Percentiles rank a stretch among this genome's conserved stretches.
Conservation (phyloP, 2,888 invertebrate species). For the Eristalis intricaria region DNA sequence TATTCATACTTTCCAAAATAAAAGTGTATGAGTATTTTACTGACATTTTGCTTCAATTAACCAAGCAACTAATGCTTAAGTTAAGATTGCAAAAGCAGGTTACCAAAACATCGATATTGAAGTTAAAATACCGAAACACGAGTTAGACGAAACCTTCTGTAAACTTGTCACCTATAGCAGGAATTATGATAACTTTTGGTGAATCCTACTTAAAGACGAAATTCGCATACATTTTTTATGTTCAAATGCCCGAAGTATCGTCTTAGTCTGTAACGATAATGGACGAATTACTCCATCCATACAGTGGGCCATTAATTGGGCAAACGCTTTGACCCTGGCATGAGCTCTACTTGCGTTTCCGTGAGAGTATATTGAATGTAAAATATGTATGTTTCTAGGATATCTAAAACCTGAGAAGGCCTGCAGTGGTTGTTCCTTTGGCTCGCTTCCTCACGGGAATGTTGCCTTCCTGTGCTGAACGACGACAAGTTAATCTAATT, state of each 20-base stretch:
- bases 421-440: background rate
- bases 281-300: background rate
- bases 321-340: background rate
- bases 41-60: no score
- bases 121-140: no score
- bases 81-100: no score
- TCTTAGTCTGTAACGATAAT: background rate
- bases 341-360: background rate
- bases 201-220: background rate
- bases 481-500: constrained; percentile 34
- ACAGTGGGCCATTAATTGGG: background rate
- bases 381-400: background rate
- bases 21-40: no score
- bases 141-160: no score
- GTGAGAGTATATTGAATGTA: background rate
- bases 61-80: no score
- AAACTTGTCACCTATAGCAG: no score
- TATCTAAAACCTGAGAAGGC: background rate
- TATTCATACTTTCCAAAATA: no score
- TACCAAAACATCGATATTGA: no score
- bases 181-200: background rate
- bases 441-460: background rate
- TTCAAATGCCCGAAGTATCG: background rate
- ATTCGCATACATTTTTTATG: background rate
- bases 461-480: background rate